phyloP scores from a whole-genome alignment of 2,113 vertebrate genomes.

The Oryctolagus cuniculus region mOryCun1.1 NC_091437.1:21267001-21267500 shows the following conservation, averaged over 20 bases:
- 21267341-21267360: not conserved
- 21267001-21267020: too few species aligned
- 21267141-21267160: too few species aligned
- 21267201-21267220: not conserved
- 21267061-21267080: too few species aligned
- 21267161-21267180: too few species aligned
- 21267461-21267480: not conserved
- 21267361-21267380: not conserved
- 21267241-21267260: not conserved
- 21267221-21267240: not conserved
- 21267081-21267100: too few species aligned
- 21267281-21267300: not conserved
- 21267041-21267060: too few species aligned
- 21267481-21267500: not conserved
- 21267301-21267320: constrained; percentile 1
- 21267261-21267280: not conserved
- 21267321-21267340: not conserved
- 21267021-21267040: too few species aligned
- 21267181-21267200: not conserved
- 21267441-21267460: not conserved
- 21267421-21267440: not conserved
- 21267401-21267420: not conserved
- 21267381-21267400: not conserved
- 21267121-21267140: too few species aligned
- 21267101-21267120: too few species aligned